Evolutionary conservation across 1,140 invertebrate genomes (phyloP), one percentile per base, ranked within the genome.

Genomic region (Apis cerana): DNA sequence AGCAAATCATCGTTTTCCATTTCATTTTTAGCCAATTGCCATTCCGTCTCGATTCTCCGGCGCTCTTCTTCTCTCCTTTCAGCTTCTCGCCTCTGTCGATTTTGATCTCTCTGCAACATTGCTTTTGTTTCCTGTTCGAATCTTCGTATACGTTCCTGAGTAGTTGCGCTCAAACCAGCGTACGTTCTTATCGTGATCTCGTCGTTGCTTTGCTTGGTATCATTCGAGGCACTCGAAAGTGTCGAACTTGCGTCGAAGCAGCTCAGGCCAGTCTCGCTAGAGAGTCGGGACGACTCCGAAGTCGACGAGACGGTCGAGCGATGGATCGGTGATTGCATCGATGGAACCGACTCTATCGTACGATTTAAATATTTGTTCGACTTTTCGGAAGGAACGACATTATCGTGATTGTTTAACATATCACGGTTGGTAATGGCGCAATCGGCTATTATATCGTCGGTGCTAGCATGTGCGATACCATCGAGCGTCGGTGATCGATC

Each of bases 91-190:
- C 91, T 89, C 77, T 93, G 91, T 19, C 92, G 89, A 81, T 93
- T 88, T 65, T 93, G 93, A 89, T 96, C 95, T 70, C 95, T 92
- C 58, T 95, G 94, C n/a, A 97, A 89, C 94, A 96, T 95, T 23
- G 96, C 96, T 86, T 96, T 95, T 0, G 96, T 96, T 91, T 97
- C 97, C 88, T 96, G 94, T 89, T 97, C 97, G 90, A 97, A 97
- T 85, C 96, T 95, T 82, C 94, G 94, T 68, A 97, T 95, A 82
- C 96, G 92, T 86, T 96, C 96, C 88, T 96, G 95, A 1, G 96
- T 96, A 1, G 94, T 95, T 17, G 95, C 94, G 80, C 94, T 95
- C 15, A 96, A 90, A 54, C 95, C 95, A 0, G 95, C 93, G 80
- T 96, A 96, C 0, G 95, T 95, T 71, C 94, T 92, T 78, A 95